Conservation (phyloP, 2,113 vertebrate genomes). For the Emberiza fucata region DNA sequence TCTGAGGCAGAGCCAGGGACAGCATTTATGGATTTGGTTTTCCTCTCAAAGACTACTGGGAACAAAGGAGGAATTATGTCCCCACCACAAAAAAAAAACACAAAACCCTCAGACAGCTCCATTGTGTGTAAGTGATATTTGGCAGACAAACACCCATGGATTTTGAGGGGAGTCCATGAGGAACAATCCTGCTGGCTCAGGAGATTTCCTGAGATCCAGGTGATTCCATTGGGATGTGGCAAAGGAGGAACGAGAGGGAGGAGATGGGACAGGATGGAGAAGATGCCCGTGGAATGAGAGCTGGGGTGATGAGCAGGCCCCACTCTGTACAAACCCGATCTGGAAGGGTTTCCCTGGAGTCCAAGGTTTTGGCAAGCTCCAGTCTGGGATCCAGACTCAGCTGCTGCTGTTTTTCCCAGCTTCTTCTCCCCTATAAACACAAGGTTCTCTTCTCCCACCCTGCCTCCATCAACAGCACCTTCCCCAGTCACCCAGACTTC, state of each 20-base stretch:
- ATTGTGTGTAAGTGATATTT: background rate
- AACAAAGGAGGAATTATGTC: background rate
- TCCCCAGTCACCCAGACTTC: background rate
- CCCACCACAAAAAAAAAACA: background rate
- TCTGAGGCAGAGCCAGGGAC: background rate
- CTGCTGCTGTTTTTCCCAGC: background rate
- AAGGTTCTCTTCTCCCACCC: background rate
- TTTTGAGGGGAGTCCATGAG: background rate
- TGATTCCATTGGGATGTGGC: accelerated
- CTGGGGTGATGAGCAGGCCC: background rate
- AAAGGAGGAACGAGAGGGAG: background rate
- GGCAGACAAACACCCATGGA: background rate
- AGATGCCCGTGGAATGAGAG: background rate
- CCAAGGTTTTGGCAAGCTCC: accelerated
- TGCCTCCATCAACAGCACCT: background rate
- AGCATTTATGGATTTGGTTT: background rate
- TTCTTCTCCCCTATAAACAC: background rate
- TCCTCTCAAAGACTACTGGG: background rate
- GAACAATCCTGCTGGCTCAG: background rate
- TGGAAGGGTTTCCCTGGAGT: background rate
- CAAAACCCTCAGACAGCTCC: background rate
- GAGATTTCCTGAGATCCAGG: background rate
- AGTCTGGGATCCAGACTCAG: background rate
- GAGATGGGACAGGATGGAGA: background rate
- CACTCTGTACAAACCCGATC: accelerated